Evolutionary conservation across 1,140 invertebrate species (phyloP).

Genomic region (Medauroidea extradentata): DNA sequence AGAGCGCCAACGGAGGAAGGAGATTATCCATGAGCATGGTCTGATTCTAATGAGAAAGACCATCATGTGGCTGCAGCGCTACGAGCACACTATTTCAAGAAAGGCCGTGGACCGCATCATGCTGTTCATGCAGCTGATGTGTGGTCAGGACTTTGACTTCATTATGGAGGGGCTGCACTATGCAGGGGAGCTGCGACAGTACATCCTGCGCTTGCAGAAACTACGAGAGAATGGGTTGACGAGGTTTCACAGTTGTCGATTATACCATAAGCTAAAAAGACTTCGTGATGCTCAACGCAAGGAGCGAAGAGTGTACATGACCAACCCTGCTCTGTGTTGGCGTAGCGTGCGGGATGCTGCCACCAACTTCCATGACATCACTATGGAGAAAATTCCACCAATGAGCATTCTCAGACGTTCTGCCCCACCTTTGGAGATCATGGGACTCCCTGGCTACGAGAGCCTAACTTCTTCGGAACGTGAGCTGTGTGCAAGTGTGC

Average conservation of each 20-base stretch:
- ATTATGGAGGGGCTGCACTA: constrained; percentile 70
- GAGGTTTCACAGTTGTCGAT: constrained; percentile 55
- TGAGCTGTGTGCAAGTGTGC: constrained; percentile 66
- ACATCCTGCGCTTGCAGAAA: constrained; percentile 57
- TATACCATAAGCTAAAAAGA: constrained; percentile 62
- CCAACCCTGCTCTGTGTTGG: not conserved
- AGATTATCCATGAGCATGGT: constrained; percentile 72
- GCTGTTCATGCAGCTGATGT: constrained; percentile 67
- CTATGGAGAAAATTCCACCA: not conserved
- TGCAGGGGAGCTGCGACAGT: constrained; percentile 62
- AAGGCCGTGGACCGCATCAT: constrained; percentile 57
- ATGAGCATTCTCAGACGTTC: constrained; percentile 24
- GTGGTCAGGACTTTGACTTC: constrained; percentile 68
- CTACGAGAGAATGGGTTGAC: constrained; percentile 68
- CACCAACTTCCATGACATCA: not conserved
- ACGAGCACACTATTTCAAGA: constrained; percentile 49
- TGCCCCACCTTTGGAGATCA: constrained; percentile 67
- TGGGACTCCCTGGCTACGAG: constrained; percentile 73
- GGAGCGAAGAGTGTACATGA: constrained; percentile 35
- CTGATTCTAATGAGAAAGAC: constrained; percentile 67
- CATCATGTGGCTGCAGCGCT: constrained; percentile 56
- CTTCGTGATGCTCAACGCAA: constrained; percentile 54
- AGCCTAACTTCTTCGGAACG: constrained; percentile 66
- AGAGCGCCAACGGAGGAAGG: constrained; percentile 66
- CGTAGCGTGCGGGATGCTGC: not conserved